These are phyloP conservation scores for Mormyrus iriodes DNA, from an alignment of 2,113 vertebrate genomes.

Conservation along the genomic window DNA sequence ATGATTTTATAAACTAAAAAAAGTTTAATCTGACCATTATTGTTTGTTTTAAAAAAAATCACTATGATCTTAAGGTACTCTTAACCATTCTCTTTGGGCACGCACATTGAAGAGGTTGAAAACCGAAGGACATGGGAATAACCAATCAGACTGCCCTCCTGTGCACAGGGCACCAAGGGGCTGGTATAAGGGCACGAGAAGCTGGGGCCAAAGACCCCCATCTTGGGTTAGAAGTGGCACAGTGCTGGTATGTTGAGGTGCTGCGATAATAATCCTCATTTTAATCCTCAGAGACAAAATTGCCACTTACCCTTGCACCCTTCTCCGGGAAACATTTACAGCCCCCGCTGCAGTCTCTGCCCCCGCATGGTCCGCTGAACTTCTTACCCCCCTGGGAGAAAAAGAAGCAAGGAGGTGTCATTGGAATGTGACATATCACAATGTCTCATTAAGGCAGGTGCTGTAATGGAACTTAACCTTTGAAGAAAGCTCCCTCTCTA, in stretches of 20 bases:
- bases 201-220: not conserved
- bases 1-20: slow-evolving; percentile 41
- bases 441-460: not conserved
- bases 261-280: not conserved
- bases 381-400: slow-evolving; percentile 82
- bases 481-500: not conserved
- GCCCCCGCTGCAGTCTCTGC: slow-evolving; percentile 90
- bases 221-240: not conserved
- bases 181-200: not conserved
- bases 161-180: not conserved
- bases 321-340: slow-evolving; percentile 95
- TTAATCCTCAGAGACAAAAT: slow-evolving; percentile 7
- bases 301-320: slow-evolving; percentile 81
- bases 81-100: slow-evolving; percentile 8
- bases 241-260: not conserved
- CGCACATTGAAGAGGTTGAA: not conserved
- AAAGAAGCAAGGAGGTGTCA: slow-evolving; percentile 28
- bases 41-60: slow-evolving; percentile 14
- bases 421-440: not conserved
- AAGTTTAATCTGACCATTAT: slow-evolving; percentile 53
- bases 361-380: slow-evolving; percentile 76
- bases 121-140: not conserved
- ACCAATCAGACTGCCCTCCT: not conserved
- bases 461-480: not conserved
- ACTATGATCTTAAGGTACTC: slow-evolving; percentile 20